A percentile compares a stretch with the other conserved stretches of the same genome.
Evolutionary conservation across 2,888 invertebrate species (phyloP).

Genomic region (Dysmachus trigonus): DNA sequence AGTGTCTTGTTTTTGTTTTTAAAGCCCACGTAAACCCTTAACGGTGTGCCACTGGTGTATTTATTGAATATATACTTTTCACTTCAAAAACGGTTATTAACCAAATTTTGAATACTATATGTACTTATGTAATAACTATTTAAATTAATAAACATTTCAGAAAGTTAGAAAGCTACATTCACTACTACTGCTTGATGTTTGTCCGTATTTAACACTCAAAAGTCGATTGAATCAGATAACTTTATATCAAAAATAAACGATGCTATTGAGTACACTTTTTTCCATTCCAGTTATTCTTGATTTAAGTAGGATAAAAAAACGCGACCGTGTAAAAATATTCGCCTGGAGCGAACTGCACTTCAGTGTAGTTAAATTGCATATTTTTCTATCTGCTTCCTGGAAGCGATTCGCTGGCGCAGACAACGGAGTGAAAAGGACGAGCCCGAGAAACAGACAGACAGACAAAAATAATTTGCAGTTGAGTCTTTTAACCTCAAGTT

Average conservation of each 20-base stretch:
- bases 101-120: no score
- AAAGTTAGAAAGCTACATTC: no score
- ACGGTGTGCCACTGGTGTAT: no score
- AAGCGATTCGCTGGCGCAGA: neutral
- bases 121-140: no score
- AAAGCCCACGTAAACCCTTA: no score
- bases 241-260: neutral
- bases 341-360: neutral
- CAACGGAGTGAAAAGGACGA: neutral
- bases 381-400: neutral
- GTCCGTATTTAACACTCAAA: neutral
- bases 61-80: no score
- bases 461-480: neutral
- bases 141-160: no score
- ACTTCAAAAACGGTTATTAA: no score
- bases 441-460: neutral
- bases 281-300: neutral
- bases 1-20: no score
- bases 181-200: neutral
- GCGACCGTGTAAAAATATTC: neutral
- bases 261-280: neutral
- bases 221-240: neutral
- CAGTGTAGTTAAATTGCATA: neutral
- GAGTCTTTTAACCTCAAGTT: neutral
- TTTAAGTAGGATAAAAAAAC: neutral